phyloP scores from a whole-genome alignment of 2,888 invertebrate species.

The Halictus ligatus region DNA sequence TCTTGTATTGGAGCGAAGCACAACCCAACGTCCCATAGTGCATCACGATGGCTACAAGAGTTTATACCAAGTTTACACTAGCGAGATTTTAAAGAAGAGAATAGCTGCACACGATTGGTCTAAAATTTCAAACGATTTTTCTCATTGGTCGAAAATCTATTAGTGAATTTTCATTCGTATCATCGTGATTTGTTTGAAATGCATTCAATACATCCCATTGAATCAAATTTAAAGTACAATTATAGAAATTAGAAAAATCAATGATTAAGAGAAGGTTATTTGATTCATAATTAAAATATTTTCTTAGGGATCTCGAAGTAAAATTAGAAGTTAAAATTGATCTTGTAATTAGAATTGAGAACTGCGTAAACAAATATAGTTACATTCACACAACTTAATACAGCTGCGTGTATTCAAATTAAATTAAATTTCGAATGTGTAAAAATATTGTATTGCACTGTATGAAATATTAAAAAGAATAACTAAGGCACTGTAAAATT shows the following conservation, averaged over 20 bases:
- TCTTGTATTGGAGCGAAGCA: conserved; percentile 81
- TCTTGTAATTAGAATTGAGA: not conserved
- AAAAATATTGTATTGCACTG: not conserved
- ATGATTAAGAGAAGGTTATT: not conserved
- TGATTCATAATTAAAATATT: not conserved
- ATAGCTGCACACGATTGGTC: conserved; percentile 41
- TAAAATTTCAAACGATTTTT: conserved; percentile 10
- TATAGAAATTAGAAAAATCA: not conserved
- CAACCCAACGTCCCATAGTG: conserved; percentile 70
- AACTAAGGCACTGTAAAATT: not conserved
- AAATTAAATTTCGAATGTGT: not conserved
- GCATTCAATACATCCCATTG: not conserved
- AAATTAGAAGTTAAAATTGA: not conserved
- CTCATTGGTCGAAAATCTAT: conserved; percentile 38
- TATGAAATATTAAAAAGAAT: not conserved
- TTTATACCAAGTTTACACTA: conserved; percentile 51
- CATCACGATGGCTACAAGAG: conserved; percentile 66
- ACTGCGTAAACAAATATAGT: not conserved
- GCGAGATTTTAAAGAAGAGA: conserved; percentile 41
- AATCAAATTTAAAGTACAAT: conserved; percentile 1
- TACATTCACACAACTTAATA: not conserved
- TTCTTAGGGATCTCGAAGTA: not conserved
- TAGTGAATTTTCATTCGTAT: conserved; percentile 28
- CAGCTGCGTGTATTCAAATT: not conserved
- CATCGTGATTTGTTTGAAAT: conserved; percentile 35